A percentile compares a stretch with the other conserved stretches of the same genome.
phyloP scores from a whole-genome alignment of 2,888 invertebrate genomes.

The Cetonia aurata region DNA sequence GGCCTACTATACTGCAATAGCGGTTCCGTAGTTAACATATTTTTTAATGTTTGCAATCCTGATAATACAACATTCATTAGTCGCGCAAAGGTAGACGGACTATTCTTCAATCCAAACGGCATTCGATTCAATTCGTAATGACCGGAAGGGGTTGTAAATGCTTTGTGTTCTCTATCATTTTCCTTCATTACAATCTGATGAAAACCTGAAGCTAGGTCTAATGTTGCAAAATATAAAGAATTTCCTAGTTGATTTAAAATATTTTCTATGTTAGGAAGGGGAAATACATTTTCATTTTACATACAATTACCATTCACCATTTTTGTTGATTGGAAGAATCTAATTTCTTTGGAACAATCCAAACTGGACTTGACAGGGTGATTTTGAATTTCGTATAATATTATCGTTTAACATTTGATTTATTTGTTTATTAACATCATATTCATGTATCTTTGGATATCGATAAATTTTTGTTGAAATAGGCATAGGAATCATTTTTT shows the following conservation, averaged over 20 bases:
- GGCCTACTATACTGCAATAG: slow-evolving; percentile 17
- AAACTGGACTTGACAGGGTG: slow-evolving; percentile 21
- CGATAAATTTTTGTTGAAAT: too few relatives aligned
- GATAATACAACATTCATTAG: too few relatives aligned
- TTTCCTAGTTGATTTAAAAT: slow-evolving; percentile 30
- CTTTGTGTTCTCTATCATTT: slow-evolving; percentile 16
- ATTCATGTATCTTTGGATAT: too few relatives aligned
- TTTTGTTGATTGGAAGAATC: background rate
- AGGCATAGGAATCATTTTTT: too few relatives aligned
- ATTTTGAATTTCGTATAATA: slow-evolving; percentile 2
- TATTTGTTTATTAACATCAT: too few relatives aligned
- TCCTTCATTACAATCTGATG: slow-evolving; percentile 25
- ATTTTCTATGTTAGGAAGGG: background rate
- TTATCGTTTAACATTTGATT: too few relatives aligned
- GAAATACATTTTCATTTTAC: background rate
- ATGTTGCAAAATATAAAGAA: slow-evolving; percentile 22
- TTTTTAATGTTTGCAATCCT: too few relatives aligned
- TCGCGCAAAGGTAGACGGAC: too few relatives aligned
- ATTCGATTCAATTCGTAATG: slow-evolving; percentile 39
- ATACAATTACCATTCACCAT: slow-evolving; percentile 16
- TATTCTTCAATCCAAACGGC: too few relatives aligned
- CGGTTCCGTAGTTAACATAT: too few relatives aligned
- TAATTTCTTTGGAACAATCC: slow-evolving; percentile 11
- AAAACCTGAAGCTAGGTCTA: slow-evolving; percentile 26
- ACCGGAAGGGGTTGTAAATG: slow-evolving; percentile 12